These are phyloP conservation scores for Uromys caudimaculatus DNA, from an alignment of 2,797 vertebrate species.

Conservation along the genomic window DNA sequence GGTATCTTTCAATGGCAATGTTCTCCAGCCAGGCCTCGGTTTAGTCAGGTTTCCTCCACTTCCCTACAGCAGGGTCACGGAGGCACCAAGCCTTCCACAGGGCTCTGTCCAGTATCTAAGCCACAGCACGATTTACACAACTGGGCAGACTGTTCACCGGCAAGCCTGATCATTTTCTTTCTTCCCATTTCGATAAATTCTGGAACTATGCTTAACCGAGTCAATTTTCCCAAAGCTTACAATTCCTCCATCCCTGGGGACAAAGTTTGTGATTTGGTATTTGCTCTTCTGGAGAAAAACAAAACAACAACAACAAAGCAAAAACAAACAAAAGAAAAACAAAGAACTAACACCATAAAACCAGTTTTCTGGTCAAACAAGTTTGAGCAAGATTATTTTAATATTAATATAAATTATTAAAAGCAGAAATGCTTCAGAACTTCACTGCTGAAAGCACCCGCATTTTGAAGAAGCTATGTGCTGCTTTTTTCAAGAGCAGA, in stretches of 20 bases:
- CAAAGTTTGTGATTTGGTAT: neutral
- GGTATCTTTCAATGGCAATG: no score
- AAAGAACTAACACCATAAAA: neutral
- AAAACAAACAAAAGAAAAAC: neutral
- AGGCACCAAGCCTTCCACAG: neutral
- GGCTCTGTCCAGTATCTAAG: neutral
- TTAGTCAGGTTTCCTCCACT: neutral
- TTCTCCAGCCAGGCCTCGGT: no score
- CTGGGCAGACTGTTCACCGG: neutral
- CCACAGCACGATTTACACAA: no score
- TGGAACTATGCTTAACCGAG: neutral
- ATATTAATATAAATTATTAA: neutral
- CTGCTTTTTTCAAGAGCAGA: conserved; percentile 41
- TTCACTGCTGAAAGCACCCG: neutral
- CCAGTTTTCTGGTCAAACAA: neutral
- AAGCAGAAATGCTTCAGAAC: neutral
- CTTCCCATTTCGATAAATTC: neutral
- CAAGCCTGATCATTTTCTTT: neutral
- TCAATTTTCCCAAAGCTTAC: neutral
- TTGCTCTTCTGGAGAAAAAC: neutral
- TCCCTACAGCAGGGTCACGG: neutral
- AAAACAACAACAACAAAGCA: neutral
- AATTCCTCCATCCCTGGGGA: neutral
- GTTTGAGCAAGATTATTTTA: neutral
- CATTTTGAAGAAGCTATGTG: neutral